Evolutionary conservation across 2,797 vertebrate species (phyloP).

Genomic region (Rhinoraja longicauda): DNA sequence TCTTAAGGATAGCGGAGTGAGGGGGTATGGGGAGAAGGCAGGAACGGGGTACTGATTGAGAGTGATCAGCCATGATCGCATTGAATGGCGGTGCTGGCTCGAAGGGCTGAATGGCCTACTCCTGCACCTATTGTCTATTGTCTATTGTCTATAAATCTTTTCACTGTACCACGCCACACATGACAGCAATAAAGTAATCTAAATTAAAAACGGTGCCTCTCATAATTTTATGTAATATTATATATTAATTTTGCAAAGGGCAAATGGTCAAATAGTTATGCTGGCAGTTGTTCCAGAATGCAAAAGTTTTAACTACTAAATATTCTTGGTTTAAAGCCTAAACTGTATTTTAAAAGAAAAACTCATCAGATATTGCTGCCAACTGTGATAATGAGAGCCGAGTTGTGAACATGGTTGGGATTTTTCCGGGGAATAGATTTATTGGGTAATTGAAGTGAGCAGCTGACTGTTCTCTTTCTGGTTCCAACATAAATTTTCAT

Average conservation of each 20-base stretch:
- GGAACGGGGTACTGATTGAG: too few species aligned
- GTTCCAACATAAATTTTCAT: neutral
- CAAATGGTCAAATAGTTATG: neutral
- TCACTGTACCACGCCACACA: too few species aligned
- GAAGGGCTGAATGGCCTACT: too few species aligned
- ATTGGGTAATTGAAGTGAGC: neutral
- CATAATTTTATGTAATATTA: too few species aligned
- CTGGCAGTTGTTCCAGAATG: neutral
- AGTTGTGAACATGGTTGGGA: neutral
- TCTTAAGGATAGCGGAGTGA: too few species aligned
- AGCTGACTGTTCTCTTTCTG: neutral
- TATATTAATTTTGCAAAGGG: neutral
- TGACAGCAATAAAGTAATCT: too few species aligned
- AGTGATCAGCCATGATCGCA: too few species aligned
- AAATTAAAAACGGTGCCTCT: too few species aligned
- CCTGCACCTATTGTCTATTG: too few species aligned
- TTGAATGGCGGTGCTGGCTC: too few species aligned
- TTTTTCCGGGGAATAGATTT: neutral
- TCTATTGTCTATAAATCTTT: too few species aligned
- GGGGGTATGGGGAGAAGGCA: too few species aligned
- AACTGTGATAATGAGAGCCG: slow-evolving; percentile 19
- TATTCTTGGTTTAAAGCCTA: neutral
- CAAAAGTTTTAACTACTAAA: neutral
- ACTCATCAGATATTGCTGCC: neutral
- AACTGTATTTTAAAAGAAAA: neutral